These are phyloP conservation scores for Rhinolophus ferrumequinum DNA, from an alignment of 2,113 vertebrate species.

Conservation along the genomic window DNA sequence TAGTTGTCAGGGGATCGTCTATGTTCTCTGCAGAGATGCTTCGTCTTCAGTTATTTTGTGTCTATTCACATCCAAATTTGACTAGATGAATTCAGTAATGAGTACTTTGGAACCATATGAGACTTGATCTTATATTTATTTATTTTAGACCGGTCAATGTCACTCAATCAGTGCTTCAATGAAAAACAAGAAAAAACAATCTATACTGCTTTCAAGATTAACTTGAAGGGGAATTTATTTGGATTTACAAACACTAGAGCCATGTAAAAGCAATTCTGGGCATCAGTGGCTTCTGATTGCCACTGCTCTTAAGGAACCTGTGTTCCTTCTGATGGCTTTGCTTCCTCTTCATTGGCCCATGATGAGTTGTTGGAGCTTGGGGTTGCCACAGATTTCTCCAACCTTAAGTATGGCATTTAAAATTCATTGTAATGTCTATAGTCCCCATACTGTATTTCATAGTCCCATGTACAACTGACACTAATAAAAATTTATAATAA, in stretches of 20 bases:
- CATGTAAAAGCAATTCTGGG: not conserved
- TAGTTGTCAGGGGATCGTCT: conserved; percentile 67
- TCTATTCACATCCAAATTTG: conserved; percentile 69
- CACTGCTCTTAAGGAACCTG: not conserved
- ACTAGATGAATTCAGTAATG: conserved; percentile 67
- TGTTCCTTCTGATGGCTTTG: not conserved
- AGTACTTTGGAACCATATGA: conserved; percentile 20
- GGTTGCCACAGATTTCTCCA: not conserved
- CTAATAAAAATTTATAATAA: too few relatives aligned
- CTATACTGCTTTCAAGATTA: not conserved
- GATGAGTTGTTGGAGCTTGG: not conserved
- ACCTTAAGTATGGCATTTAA: not conserved
- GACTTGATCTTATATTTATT: conserved; percentile 49
- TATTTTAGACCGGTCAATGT: conserved; percentile 67
- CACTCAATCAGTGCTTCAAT: conserved; percentile 69
- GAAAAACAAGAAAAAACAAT: conserved; percentile 61
- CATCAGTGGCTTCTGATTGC: not conserved
- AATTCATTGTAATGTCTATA: not conserved
- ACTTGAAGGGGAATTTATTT: not conserved
- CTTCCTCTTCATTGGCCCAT: not conserved
- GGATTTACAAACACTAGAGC: not conserved
- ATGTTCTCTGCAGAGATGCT: conserved; percentile 68
- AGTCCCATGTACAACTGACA: too few relatives aligned
- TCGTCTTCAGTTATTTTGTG: conserved; percentile 60
- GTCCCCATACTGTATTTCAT: too few relatives aligned